These are phyloP conservation scores for Patella ulyssiponensis DNA, from an alignment of 2,888 invertebrate genomes.

Conservation along the genomic window DNA sequence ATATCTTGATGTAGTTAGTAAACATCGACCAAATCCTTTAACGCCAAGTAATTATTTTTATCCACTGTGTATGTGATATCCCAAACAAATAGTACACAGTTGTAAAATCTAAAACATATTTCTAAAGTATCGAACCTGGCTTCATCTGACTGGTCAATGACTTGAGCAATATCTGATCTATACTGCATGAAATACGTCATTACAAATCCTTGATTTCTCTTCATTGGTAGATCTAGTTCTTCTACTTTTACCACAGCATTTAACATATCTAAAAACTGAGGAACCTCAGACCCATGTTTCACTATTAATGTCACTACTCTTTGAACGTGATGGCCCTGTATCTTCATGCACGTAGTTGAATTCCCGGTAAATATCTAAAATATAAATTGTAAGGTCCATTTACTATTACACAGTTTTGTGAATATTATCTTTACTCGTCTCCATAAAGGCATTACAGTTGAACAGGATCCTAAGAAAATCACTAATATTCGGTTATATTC, in stretches of 20 bases:
- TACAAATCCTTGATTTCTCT: constrained; percentile 70
- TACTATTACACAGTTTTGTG: too few relatives aligned
- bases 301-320: constrained; percentile 66
- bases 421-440: too few relatives aligned
- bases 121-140: constrained; percentile 44
- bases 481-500: too few relatives aligned
- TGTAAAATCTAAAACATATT: too few relatives aligned
- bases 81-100: too few relatives aligned
- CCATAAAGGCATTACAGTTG: too few relatives aligned
- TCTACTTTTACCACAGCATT: constrained; percentile 70
- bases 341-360: constrained; percentile 67
- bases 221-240: constrained; percentile 69
- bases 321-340: constrained; percentile 65
- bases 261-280: constrained; percentile 68
- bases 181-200: constrained; percentile 72
- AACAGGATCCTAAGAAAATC: too few relatives aligned
- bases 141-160: constrained; percentile 63
- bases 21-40: too few relatives aligned
- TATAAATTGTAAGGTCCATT: not conserved
- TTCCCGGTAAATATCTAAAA: constrained; percentile 69
- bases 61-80: too few relatives aligned
- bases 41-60: too few relatives aligned
- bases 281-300: constrained; percentile 56
- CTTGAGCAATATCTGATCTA: constrained; percentile 61
- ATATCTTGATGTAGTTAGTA: too few relatives aligned